phyloP scores from a whole-genome alignment of 2,113 vertebrate species.

The Ictidomys tridecemlineatus region DNA sequence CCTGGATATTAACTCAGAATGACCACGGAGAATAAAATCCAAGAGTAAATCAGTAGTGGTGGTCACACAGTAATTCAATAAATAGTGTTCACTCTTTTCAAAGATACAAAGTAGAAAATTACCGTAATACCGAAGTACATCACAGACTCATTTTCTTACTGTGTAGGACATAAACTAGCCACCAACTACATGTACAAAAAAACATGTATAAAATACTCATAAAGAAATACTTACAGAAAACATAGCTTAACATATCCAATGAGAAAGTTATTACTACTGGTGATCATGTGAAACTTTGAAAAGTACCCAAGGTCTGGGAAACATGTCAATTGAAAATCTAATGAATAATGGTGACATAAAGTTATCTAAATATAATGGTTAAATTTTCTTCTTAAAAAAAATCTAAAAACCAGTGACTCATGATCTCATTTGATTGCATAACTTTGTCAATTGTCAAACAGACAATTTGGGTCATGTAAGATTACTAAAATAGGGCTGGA shows the following conservation, averaged over 20 bases:
- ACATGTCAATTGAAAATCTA: constrained; percentile 11
- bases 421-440: constrained; percentile 25
- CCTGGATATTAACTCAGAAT: background rate
- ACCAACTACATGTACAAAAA: background rate
- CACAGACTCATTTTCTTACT: background rate
- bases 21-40: background rate
- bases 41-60: background rate
- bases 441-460: background rate
- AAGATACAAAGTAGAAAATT: constrained; percentile 18
- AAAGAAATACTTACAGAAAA: constrained; percentile 27
- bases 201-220: background rate
- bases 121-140: background rate
- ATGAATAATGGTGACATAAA: background rate
- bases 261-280: background rate
- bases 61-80: background rate
- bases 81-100: background rate
- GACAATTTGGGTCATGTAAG: background rate
- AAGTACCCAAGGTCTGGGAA: background rate
- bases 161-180: background rate
- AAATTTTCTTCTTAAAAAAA: constrained; percentile 25
- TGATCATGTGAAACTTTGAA: background rate
- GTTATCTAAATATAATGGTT: background rate
- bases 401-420: background rate
- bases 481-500: background rate
- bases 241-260: background rate